Percentiles rank a stretch among this genome's conserved stretches.
These are phyloP conservation scores for Dynastes grantii DNA, from an alignment of 2,888 invertebrate species.

Conservation along the genomic window DNA sequence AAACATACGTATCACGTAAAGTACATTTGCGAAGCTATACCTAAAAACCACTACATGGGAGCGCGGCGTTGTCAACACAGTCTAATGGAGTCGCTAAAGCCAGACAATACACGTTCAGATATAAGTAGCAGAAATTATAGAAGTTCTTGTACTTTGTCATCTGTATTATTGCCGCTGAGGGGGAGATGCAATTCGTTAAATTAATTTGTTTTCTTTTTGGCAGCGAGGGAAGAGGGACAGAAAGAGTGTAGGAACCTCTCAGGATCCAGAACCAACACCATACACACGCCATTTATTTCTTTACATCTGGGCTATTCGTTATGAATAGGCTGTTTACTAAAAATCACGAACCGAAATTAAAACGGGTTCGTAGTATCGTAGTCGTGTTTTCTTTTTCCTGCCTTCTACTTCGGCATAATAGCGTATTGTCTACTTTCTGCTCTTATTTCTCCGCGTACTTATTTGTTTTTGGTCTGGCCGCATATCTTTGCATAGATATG, in stretches of 20 bases:
- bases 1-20: conserved; percentile 57
- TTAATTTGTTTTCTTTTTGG: conserved; percentile 51
- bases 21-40: conserved; percentile 59
- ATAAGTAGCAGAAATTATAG: conserved; percentile 57
- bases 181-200: conserved; percentile 48
- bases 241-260: conserved; percentile 1
- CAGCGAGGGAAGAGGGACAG: conserved; percentile 19
- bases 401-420: conserved; percentile 11
- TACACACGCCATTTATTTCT: conserved; percentile 40
- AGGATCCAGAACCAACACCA: conserved; percentile 13
- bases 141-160: conserved; percentile 59
- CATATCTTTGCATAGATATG: conserved; percentile 46
- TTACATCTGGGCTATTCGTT: conserved; percentile 33
- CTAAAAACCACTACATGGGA: conserved; percentile 50
- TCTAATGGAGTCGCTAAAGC: conserved; percentile 64
- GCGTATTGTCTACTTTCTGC: conserved; percentile 14
- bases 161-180: conserved; percentile 59
- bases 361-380: conserved; percentile 8
- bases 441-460: conserved; percentile 33
- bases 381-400: background rate
- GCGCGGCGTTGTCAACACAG: conserved; percentile 60
- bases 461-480: conserved; percentile 39
- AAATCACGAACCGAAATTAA: conserved; percentile 39
- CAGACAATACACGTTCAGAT: conserved; percentile 59
- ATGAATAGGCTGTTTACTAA: conserved; percentile 38